Conservation (phyloP, 1,140 invertebrate species). For the Bombus sibiricus region DNA sequence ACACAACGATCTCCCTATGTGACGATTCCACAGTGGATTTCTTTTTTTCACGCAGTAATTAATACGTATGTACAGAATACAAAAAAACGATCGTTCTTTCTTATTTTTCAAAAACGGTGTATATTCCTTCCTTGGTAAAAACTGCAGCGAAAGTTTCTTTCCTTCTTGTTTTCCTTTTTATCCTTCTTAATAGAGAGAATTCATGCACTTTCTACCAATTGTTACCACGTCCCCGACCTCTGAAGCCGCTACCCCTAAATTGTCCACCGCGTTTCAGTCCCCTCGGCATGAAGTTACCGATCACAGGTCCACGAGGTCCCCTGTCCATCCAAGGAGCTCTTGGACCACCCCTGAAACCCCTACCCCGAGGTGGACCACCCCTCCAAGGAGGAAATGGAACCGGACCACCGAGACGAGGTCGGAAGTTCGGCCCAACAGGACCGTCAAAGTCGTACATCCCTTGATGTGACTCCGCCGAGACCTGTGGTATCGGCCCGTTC, state of each 20-base stretch:
- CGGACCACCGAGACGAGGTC: slow-evolving; percentile 63
- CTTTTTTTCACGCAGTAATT: neutral
- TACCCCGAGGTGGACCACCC: slow-evolving; percentile 58
- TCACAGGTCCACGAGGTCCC: slow-evolving; percentile 70
- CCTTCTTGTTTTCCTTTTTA: neutral
- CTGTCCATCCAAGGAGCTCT: slow-evolving; percentile 78
- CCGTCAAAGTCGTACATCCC: slow-evolving; percentile 68
- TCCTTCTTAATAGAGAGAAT: neutral
- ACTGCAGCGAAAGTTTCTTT: slow-evolving; percentile 12
- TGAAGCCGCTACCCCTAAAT: slow-evolving; percentile 72
- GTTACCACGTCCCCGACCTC: slow-evolving; percentile 71
- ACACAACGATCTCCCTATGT: neutral
- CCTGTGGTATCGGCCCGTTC: slow-evolving; percentile 57
- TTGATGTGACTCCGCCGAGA: slow-evolving; percentile 56
- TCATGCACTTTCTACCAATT: slow-evolving; percentile 66
- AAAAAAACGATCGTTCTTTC: slow-evolving; percentile 11
- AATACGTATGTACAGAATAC: slow-evolving; percentile 54
- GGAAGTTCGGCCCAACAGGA: slow-evolving; percentile 59
- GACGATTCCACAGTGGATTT: neutral
- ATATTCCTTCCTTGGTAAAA: slow-evolving; percentile 25
- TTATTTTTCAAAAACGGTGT: slow-evolving; percentile 9
- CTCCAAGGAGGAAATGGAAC: slow-evolving; percentile 69
- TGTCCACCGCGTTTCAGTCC: slow-evolving; percentile 74
- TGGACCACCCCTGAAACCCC: slow-evolving; percentile 73
- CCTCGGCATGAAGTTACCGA: slow-evolving; percentile 68